Evolutionary conservation across 2,888 invertebrate species (phyloP).

Genomic region (Timandra comae): DNA sequence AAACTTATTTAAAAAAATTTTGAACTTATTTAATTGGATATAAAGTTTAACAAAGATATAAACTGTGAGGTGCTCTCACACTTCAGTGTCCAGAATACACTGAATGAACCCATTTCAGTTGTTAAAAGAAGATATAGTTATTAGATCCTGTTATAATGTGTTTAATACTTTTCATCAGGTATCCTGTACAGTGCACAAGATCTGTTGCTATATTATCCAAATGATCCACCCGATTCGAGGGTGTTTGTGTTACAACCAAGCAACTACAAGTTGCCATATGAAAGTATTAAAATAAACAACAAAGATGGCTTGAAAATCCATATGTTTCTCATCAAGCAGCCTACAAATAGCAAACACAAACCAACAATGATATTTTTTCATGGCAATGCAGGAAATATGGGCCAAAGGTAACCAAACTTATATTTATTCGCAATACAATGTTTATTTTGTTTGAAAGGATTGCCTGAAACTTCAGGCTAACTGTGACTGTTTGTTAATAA

Average conservation of each 20-base stretch:
- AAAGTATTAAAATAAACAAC: constrained; percentile 83
- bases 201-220: constrained; percentile 90
- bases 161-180: constrained; percentile 69
- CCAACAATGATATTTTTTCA: constrained; percentile 94
- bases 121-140: not conserved
- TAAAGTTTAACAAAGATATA: too few relatives aligned
- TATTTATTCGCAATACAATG: not conserved
- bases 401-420: constrained; percentile 80
- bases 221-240: constrained; percentile 91
- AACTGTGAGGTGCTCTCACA: too few relatives aligned
- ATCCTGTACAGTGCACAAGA: constrained; percentile 92
- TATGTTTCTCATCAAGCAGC: constrained; percentile 88
- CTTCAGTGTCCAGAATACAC: not conserved
- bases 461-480: too few relatives aligned
- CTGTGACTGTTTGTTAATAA: too few relatives aligned
- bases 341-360: constrained; percentile 79
- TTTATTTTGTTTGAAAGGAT: not conserved
- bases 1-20: too few relatives aligned
- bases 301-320: constrained; percentile 87
- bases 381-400: constrained; percentile 98
- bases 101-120: too few relatives aligned
- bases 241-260: constrained; percentile 92
- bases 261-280: constrained; percentile 90
- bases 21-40: too few relatives aligned
- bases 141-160: not conserved